These are phyloP conservation scores for Thymelicus lineola DNA, from an alignment of 2,888 invertebrate species.

Conservation along the genomic window DNA sequence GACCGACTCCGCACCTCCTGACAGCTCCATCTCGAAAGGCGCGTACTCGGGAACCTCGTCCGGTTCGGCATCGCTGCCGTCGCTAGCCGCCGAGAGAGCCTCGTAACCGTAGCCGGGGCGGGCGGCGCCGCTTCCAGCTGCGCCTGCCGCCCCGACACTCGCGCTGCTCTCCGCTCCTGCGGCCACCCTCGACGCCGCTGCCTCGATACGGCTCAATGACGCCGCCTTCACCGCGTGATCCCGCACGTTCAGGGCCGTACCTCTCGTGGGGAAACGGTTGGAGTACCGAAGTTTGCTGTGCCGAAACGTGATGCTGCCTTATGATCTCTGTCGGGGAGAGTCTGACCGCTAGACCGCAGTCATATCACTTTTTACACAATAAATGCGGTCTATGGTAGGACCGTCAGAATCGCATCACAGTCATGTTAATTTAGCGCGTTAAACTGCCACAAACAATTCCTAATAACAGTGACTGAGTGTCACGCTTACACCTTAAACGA, in stretches of 20 bases:
- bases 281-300: constrained; percentile 81
- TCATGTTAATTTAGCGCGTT: constrained; percentile 45
- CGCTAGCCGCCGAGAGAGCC: constrained; percentile 79
- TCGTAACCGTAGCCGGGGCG: constrained; percentile 82
- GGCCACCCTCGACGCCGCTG: constrained; percentile 71
- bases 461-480: constrained; percentile 52
- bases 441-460: constrained; percentile 55
- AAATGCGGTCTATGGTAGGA: background rate
- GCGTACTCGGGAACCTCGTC: constrained; percentile 75
- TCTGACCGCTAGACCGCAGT: constrained; percentile 9
- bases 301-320: constrained; percentile 77
- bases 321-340: background rate
- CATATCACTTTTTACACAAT: background rate
- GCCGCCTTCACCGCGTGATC: constrained; percentile 72
- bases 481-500: constrained; percentile 39
- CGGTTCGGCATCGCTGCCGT: constrained; percentile 77
- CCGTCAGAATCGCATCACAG: constrained; percentile 13
- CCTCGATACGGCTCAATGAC: constrained; percentile 79
- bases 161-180: constrained; percentile 67
- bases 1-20: constrained; percentile 72
- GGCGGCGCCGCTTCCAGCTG: constrained; percentile 66
- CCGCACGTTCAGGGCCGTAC: constrained; percentile 69
- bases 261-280: constrained; percentile 69
- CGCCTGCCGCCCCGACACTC: constrained; percentile 57
- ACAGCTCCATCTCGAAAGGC: constrained; percentile 77